These are phyloP conservation scores for Syngnathus typhle DNA, from an alignment of 2,113 vertebrate genomes.

Conservation along the genomic window DNA sequence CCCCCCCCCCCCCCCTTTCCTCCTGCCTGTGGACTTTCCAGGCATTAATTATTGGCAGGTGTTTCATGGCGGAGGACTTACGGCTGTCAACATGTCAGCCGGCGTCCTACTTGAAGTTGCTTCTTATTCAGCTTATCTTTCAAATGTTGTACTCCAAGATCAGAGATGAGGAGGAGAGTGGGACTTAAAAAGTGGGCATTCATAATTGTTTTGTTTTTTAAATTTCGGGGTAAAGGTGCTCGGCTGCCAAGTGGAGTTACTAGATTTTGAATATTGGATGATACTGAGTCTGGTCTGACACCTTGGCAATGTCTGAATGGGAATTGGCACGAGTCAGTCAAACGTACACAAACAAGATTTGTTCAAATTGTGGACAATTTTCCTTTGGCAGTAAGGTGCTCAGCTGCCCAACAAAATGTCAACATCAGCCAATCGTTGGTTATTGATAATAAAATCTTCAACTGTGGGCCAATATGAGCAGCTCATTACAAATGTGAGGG, in stretches of 20 bases:
- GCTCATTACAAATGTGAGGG: background rate
- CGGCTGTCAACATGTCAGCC: slow-evolving; percentile 58
- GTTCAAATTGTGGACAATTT: too few species aligned
- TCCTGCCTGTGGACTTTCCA: slow-evolving; percentile 46
- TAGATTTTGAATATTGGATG: too few species aligned
- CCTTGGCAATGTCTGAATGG: too few species aligned
- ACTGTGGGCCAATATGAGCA: background rate
- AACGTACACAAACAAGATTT: too few species aligned
- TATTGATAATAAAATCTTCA: background rate
- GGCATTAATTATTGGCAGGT: slow-evolving; percentile 60
- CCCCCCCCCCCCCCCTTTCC: slow-evolving; percentile 64
- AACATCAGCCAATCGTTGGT: background rate
- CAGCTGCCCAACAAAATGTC: background rate
- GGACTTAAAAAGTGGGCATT: slow-evolving; percentile 16
- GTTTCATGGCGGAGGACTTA: slow-evolving; percentile 59
- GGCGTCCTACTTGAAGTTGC: slow-evolving; percentile 36
- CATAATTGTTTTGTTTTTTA: background rate
- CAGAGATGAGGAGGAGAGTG: background rate
- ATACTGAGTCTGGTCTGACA: too few species aligned
- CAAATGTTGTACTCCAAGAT: background rate
- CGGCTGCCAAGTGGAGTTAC: background rate
- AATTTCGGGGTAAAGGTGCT: background rate
- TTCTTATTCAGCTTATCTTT: background rate
- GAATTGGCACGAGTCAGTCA: too few species aligned
- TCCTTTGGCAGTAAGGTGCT: too few species aligned